A percentile compares a stretch with the other conserved stretches of the same genome.
phyloP scores from a whole-genome alignment of 2,888 invertebrate species.

The Hydroisotoma schaefferi region DNA sequence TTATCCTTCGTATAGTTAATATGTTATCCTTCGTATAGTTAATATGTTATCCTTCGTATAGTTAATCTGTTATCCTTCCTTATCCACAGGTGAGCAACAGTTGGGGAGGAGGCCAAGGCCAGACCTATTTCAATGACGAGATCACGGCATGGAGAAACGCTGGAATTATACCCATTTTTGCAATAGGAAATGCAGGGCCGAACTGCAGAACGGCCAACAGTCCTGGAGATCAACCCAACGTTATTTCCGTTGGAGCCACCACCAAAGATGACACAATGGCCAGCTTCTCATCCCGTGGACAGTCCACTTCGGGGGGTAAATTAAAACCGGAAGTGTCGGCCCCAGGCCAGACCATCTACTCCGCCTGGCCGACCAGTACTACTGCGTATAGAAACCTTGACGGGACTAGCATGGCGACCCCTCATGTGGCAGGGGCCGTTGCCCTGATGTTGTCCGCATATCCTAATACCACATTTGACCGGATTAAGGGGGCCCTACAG shows the following conservation, averaged over 20 bases:
- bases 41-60: too few relatives aligned
- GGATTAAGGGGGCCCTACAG: background rate
- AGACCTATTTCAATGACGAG: background rate
- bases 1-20: too few relatives aligned
- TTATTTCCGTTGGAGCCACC: conserved; percentile 5
- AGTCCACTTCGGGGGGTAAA: background rate
- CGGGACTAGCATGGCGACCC: background rate
- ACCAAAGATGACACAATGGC: background rate
- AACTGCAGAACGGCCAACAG: background rate
- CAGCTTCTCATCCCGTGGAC: background rate
- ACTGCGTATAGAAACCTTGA: background rate
- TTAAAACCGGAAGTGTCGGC: background rate
- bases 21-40: too few relatives aligned
- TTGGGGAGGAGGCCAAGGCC: conserved; percentile 9
- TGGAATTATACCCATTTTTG: background rate
- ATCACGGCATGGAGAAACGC: background rate
- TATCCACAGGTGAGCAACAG: too few relatives aligned
- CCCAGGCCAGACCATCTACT: background rate
- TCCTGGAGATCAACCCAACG: background rate
- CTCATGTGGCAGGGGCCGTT: background rate
- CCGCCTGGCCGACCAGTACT: background rate
- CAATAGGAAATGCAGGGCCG: background rate
- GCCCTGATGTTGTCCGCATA: background rate
- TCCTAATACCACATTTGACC: background rate
- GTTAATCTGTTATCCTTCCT: too few relatives aligned